Percentiles rank a stretch among this genome's conserved stretches.
phyloP scores from a whole-genome alignment of 2,113 vertebrate species.

The Neolamprologus cancellatus region DNA sequence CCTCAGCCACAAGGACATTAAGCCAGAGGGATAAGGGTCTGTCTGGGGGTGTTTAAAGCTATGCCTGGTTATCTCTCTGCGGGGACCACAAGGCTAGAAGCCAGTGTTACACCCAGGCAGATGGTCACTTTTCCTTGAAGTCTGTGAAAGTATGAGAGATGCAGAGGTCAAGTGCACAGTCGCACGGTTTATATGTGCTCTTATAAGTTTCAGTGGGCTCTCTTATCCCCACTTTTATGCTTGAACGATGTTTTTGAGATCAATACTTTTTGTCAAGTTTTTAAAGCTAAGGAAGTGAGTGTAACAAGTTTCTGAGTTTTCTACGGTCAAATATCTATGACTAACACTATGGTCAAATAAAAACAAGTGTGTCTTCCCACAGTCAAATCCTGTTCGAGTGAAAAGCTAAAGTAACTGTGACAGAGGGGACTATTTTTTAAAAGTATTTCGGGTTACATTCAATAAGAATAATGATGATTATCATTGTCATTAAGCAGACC shows the following conservation, averaged over 20 bases:
- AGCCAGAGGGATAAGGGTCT: constrained; percentile 68
- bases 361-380: background rate
- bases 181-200: background rate
- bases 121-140: constrained; percentile 43
- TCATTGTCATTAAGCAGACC: background rate
- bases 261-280: background rate
- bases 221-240: background rate
- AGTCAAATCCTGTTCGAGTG: background rate
- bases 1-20: constrained; percentile 72
- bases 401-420: background rate
- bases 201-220: background rate
- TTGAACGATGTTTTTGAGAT: background rate
- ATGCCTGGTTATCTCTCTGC: constrained; percentile 62
- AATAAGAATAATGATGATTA: background rate
- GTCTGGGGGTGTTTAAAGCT: constrained; percentile 67
- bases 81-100: constrained; percentile 43
- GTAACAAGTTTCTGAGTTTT: background rate
- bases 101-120: constrained; percentile 39
- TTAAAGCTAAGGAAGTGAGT: background rate
- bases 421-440: background rate
- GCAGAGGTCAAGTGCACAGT: background rate
- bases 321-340: background rate
- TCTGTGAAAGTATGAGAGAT: constrained; percentile 20
- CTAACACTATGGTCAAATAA: background rate
- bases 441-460: background rate